Percentiles rank a stretch among this genome's conserved stretches.
phyloP scores from a whole-genome alignment of 30 jellyfish, hydroid and myxozoan genomes.

The Euphysa ruthae region DNA sequence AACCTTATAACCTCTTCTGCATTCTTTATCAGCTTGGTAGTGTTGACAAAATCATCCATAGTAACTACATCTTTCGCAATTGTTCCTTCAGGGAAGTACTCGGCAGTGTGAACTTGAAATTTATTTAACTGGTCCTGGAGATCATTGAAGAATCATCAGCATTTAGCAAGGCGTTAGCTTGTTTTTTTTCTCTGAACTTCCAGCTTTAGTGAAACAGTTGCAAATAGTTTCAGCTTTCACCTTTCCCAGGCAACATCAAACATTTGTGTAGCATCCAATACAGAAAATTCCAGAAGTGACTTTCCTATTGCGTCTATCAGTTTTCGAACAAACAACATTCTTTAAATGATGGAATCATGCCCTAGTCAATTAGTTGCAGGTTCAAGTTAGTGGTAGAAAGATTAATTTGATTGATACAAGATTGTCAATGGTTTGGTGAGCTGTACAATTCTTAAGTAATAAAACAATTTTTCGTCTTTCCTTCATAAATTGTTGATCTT shows the following conservation, averaged over 20 bases:
- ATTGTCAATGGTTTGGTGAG: background rate
- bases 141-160: conserved; percentile 7
- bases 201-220: conserved; percentile 2
- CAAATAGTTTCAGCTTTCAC: background rate
- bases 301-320: background rate
- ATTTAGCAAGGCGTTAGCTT: conserved; percentile 13
- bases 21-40: conserved; percentile 20
- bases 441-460: background rate
- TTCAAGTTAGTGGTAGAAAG: background rate
- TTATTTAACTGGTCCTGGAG: conserved; percentile 13
- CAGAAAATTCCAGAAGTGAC: background rate
- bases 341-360: background rate
- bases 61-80: conserved; percentile 27
- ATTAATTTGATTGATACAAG: background rate
- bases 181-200: conserved; percentile 24
- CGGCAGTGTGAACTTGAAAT: conserved; percentile 16
- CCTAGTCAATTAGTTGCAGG: background rate
- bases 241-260: conserved; percentile 3
- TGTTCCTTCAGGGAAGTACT: conserved; percentile 41
- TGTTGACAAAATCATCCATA: conserved; percentile 2
- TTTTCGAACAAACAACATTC: background rate
- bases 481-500: background rate
- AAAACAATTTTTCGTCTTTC: conserved; percentile 3
- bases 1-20: no score
- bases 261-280: background rate